Percentiles rank a stretch among this genome's conserved stretches.
These are phyloP conservation scores for Ganaspis brasiliensis DNA, from an alignment of 2,888 invertebrate genomes.

Conservation along the genomic window DNA sequence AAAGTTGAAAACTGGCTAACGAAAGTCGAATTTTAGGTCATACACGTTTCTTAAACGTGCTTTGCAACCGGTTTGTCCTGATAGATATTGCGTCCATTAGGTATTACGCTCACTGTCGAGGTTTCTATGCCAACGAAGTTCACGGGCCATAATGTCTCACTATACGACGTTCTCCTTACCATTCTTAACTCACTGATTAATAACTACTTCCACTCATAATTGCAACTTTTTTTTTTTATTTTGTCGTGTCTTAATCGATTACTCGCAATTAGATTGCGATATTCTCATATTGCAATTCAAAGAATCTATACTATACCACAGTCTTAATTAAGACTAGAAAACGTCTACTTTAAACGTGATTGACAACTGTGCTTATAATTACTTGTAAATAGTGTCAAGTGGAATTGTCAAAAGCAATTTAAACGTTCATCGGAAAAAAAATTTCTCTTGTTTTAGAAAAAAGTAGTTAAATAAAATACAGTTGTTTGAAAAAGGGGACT, in stretches of 20 bases:
- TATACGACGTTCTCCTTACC: constrained; percentile 44
- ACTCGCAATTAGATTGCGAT: constrained; percentile 11
- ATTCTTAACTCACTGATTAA: not conserved
- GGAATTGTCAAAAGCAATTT: no score
- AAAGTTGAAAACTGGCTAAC: constrained; percentile 48
- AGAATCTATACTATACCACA: constrained; percentile 11
- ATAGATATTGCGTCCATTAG: constrained; percentile 61
- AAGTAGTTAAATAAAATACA: no score
- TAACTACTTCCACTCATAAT: not conserved
- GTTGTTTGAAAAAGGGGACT: no score
- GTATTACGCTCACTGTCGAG: constrained; percentile 71
- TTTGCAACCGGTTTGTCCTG: constrained; percentile 68
- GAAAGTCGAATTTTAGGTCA: constrained; percentile 57
- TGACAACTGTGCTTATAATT: no score
- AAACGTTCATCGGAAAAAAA: no score
- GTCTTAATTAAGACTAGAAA: not conserved
- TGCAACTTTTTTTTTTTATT: not conserved
- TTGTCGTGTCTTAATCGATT: not conserved
- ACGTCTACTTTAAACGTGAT: no score
- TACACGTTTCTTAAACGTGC: constrained; percentile 47
- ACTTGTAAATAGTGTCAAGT: no score
- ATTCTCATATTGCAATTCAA: not conserved
- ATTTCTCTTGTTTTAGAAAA: no score
- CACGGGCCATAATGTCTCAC: constrained; percentile 62
- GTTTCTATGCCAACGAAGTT: constrained; percentile 67